A percentile compares a stretch with the other conserved stretches of the same genome.
Conservation (phyloP, 2,113 vertebrate species). For the Oryzias celebensis region DNA sequence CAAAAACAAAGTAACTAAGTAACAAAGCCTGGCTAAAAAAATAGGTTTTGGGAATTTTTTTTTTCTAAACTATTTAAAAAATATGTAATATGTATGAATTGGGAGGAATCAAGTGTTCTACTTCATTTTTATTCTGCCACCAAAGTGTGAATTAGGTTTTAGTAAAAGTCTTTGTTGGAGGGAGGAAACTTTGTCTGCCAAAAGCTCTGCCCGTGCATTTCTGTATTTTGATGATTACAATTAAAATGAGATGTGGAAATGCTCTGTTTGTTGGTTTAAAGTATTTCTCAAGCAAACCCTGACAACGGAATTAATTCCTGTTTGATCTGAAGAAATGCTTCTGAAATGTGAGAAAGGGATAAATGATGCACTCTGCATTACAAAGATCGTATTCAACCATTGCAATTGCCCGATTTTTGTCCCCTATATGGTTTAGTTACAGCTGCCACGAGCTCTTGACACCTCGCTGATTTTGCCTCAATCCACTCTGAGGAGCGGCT, state of each 20-base stretch:
- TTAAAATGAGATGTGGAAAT: background rate
- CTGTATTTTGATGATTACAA: too few relatives aligned
- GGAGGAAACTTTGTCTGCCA: too few relatives aligned
- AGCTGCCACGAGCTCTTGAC: constrained; percentile 58
- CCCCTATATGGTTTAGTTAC: constrained; percentile 54
- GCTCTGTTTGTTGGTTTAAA: background rate
- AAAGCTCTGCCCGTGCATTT: too few relatives aligned
- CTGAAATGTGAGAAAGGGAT: constrained; percentile 15
- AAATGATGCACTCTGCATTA: constrained; percentile 31
- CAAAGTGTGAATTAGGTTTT: too few relatives aligned
- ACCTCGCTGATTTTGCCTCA: constrained; percentile 64
- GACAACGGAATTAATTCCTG: background rate
- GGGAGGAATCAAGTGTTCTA: too few relatives aligned
- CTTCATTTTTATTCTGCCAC: too few relatives aligned
- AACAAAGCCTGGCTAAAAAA: too few relatives aligned
- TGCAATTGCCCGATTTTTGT: constrained; percentile 53
- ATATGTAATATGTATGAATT: too few relatives aligned
- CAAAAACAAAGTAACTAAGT: too few relatives aligned
- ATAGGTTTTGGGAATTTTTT: too few relatives aligned
- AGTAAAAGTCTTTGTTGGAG: too few relatives aligned
- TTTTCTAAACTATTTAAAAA: too few relatives aligned
- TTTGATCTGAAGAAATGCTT: constrained; percentile 9
- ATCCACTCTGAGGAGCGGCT: constrained; percentile 64
- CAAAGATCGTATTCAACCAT: constrained; percentile 29
- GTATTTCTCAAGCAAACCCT: background rate